These are phyloP conservation scores for Atta colombica DNA, from an alignment of 1,140 invertebrate species.

Conservation along the genomic window DNA sequence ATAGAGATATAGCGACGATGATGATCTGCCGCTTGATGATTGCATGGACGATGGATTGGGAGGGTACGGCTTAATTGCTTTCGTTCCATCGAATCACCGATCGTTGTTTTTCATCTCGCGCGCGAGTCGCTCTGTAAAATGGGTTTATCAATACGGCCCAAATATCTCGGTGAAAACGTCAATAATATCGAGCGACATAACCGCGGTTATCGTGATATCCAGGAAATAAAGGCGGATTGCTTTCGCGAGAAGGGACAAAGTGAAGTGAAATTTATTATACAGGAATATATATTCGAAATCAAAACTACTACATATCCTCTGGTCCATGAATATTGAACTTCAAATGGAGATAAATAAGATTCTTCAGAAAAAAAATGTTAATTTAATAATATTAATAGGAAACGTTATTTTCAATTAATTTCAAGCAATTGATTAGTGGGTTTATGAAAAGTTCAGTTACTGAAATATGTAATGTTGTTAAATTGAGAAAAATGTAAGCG, in stretches of 20 bases:
- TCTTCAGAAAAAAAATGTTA: background rate
- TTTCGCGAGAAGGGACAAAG: background rate
- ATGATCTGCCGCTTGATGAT: conserved; percentile 47
- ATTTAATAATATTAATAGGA: background rate
- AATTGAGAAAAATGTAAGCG: background rate
- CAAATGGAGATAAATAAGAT: background rate
- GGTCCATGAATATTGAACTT: background rate
- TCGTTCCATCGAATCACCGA: conserved; percentile 34
- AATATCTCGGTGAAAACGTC: conserved; percentile 44
- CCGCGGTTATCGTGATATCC: background rate
- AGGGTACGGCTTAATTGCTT: conserved; percentile 48
- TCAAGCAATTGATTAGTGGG: background rate
- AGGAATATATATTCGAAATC: background rate
- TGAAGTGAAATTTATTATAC: background rate
- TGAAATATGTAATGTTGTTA: background rate
- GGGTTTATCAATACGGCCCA: conserved; percentile 39
- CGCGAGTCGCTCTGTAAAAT: conserved; percentile 28
- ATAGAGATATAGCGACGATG: background rate
- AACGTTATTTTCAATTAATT: background rate
- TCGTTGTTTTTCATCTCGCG: conserved; percentile 47
- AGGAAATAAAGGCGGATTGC: conserved; percentile 32
- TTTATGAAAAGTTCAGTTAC: background rate
- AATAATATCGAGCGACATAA: conserved; percentile 48
- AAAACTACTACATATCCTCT: background rate
- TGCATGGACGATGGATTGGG: background rate